Evolutionary conservation across 2,113 vertebrate species (phyloP).

Genomic region (Mellivora capensis): DNA sequence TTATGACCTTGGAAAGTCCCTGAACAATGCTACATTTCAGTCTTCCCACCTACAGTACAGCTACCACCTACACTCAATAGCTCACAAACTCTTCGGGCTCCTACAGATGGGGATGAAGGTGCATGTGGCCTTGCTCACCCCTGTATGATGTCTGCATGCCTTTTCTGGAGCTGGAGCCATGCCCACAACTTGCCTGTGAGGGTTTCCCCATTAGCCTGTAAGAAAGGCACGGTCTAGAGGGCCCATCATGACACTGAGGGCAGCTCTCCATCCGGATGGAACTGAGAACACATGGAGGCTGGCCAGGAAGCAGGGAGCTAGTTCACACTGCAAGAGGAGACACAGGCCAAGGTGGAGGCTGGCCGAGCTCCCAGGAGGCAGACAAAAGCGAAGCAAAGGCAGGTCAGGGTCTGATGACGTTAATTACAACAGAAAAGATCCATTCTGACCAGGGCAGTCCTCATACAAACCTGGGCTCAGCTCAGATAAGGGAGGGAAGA

Average conservation of each 20-base stretch:
- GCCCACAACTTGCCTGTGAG: background rate
- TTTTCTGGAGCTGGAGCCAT: background rate
- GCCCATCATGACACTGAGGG: background rate
- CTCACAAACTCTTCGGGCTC: background rate
- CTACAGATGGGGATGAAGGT: background rate
- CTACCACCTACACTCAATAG: background rate
- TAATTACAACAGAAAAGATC: background rate
- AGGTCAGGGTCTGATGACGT: background rate
- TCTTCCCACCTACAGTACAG: background rate
- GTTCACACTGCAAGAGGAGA: background rate
- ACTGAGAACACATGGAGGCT: background rate
- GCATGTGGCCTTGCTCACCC: accelerated
- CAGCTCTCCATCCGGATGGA: background rate
- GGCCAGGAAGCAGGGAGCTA: background rate
- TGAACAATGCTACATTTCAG: background rate
- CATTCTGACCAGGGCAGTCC: background rate
- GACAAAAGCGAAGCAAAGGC: background rate
- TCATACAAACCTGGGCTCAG: background rate
- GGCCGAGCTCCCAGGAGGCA: background rate
- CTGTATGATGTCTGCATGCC: background rate
- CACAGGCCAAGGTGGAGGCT: background rate
- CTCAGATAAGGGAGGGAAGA: background rate
- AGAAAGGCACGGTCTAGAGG: background rate
- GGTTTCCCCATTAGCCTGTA: too few relatives aligned
- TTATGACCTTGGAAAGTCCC: background rate